Percentiles rank a stretch among this genome's conserved stretches.
Conservation (phyloP, 2,888 invertebrate species). For the Morinoia aosen region DNA sequence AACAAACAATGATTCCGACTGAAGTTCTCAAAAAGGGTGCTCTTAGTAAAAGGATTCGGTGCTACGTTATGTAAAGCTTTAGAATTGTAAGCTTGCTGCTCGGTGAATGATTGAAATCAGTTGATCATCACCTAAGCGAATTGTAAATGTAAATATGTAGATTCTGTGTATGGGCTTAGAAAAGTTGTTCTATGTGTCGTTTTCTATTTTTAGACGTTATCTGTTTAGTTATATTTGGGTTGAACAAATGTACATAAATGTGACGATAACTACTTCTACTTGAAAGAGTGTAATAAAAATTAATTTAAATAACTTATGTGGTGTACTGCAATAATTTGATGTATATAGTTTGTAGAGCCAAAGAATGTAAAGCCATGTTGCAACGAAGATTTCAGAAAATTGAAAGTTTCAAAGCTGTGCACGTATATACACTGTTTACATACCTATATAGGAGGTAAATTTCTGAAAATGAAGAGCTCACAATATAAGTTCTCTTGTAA, state of each 20-base stretch:
- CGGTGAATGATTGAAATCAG: not conserved
- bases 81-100: not conserved
- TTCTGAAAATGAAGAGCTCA: not conserved
- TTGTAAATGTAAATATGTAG: not conserved
- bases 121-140: not conserved
- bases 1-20: not conserved
- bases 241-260: constrained; percentile 14
- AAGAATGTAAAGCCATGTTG: not conserved
- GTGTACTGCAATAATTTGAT: constrained; percentile 33
- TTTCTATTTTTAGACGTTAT: constrained; percentile 17
- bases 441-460: not conserved
- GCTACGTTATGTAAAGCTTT: not conserved
- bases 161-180: constrained; percentile 3
- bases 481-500: not conserved
- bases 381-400: not conserved
- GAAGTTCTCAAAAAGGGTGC: constrained; percentile 12
- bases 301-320: constrained; percentile 39
- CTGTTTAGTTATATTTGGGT: not conserved
- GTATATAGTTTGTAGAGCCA: constrained; percentile 41
- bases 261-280: not conserved
- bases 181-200: not conserved
- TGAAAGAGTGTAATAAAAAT: not conserved
- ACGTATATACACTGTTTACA: not conserved
- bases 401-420: not conserved
- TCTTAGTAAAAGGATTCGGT: not conserved